phyloP scores from a whole-genome alignment of 2,797 vertebrate species.

The Pitangus sulphuratus region DNA sequence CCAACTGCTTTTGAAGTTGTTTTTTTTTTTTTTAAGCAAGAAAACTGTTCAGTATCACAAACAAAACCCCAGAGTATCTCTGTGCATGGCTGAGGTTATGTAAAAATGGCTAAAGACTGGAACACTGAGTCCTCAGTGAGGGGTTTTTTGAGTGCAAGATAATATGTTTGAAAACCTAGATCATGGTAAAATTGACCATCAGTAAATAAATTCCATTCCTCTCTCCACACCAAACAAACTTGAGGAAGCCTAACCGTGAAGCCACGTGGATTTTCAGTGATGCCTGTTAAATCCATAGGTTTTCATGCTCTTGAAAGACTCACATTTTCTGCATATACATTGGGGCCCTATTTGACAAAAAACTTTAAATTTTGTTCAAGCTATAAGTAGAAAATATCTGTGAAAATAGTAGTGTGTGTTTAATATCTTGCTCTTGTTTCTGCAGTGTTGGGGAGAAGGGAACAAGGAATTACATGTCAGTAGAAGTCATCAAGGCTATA shows the following conservation, averaged over 20 bases:
- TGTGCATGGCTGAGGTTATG: neutral
- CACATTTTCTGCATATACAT: neutral
- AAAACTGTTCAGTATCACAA: neutral
- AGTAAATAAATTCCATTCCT: neutral
- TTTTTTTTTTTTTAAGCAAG: neutral
- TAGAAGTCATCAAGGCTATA: neutral
- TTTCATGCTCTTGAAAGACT: neutral
- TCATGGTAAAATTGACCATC: neutral
- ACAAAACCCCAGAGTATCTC: neutral
- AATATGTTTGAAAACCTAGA: neutral
- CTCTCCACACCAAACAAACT: neutral
- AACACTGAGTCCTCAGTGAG: neutral
- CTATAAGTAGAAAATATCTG: neutral
- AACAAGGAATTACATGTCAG: neutral
- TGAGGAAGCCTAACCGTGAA: neutral
- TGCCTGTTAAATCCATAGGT: neutral
- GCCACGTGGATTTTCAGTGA: neutral
- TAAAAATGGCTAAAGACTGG: neutral
- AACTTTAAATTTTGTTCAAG: neutral
- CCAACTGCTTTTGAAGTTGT: neutral
- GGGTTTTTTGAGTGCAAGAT: neutral
- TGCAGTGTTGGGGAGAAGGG: rapidly evolving
- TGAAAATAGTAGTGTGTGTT: neutral
- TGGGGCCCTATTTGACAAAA: neutral
- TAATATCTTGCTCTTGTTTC: neutral